Evolutionary conservation across 2,113 vertebrate species (phyloP).

Genomic region (Gallinago jamesoni): DNA sequence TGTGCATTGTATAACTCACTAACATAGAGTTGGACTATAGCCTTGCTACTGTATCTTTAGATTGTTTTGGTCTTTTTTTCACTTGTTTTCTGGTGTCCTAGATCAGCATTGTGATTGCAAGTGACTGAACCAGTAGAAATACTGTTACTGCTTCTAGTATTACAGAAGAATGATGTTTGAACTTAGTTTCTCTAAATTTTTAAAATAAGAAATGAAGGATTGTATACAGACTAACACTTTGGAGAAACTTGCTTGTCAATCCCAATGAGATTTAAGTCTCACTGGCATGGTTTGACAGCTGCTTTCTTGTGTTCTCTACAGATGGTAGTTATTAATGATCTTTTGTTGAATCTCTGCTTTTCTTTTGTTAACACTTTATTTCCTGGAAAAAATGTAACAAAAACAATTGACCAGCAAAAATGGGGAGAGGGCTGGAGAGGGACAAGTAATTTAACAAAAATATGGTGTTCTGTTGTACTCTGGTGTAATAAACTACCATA

Average conservation of each 20-base stretch:
- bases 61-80: neutral
- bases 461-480: neutral
- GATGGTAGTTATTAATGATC: neutral
- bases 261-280: neutral
- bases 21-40: conserved; percentile 26
- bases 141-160: neutral
- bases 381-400: neutral
- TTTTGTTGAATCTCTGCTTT: neutral
- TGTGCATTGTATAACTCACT: conserved; percentile 51
- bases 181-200: neutral
- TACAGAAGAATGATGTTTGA: neutral
- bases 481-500: neutral
- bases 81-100: neutral
- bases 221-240: neutral
- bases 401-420: neutral
- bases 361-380: conserved; percentile 15
- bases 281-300: neutral
- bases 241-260: neutral
- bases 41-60: conserved; percentile 9
- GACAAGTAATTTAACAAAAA: neutral
- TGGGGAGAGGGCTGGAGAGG: neutral
- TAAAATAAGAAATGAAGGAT: neutral
- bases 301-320: neutral
- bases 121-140: neutral
- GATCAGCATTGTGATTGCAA: neutral